Evolutionary conservation across 2,113 vertebrate genomes (phyloP), one percentile per base, ranked within the genome.

Genomic region (Danionella cerebrum): DNA sequence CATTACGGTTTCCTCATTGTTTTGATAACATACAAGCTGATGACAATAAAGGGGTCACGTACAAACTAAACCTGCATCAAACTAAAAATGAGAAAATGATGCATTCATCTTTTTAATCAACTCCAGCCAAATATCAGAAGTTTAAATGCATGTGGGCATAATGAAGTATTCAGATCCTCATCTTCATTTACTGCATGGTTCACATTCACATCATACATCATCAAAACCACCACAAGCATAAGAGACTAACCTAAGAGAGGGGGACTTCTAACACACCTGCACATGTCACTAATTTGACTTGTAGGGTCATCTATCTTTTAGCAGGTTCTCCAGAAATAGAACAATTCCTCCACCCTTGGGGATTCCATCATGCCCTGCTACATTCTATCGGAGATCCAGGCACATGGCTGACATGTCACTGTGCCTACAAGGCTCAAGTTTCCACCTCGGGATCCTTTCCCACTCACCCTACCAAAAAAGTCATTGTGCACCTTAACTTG

Each of bases 281-380:
- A 67, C 8, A 13, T 6, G 38, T 29, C 29, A 21, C 39, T 18
- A 10, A 8, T 18, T 22, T 36, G 1, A 9, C 53, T 29, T 2
- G 36, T 44, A 55, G 52, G 71, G 35, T 39, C 22, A 29, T 67
- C 73, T 71, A 73, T 80, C 65, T 73, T 53, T 53, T 25, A 81
- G 48, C 35, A 55, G 41, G 39, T 55, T 53, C 9, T 29, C 81
- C 85, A 84, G 80, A 85, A 83, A 87, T 87, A 87, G 80, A 60
- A 53, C 6, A 22, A 67, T 65, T 68, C 69, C 62, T 78, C 47
- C 74, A 75, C 76, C 69, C 71, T 25, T 4, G 47, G 76, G 74
- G 70, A 78, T 78, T 75, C 79, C 76, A 75, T 79, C 67, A 67
- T 78, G 78, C 79, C 62, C 54, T 53, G 68, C 67, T 65, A 76